Base-by-base conservation (phyloP, 1,140 invertebrate genomes). In the Spodoptera frugiperda region DNA sequence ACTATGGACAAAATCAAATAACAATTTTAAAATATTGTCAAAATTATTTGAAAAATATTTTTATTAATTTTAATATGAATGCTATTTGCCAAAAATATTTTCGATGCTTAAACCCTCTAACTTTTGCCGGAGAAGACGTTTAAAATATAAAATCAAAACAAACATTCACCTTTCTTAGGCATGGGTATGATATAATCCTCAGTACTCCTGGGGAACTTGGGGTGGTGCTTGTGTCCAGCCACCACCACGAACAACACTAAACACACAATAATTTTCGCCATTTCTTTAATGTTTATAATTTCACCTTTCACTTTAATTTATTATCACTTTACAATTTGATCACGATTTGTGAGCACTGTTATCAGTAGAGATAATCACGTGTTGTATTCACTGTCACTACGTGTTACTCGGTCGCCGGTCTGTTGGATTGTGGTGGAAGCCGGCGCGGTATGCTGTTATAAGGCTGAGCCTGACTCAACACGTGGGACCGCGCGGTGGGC, bases 391-490 rank as follows among this genome's bases (percentile, higher is more conserved):
- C 68, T 79, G 75, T 73, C 74, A 73, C 46, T 71, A 74, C 89
- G 91, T 93, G 89, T 87, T 83, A 57, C 87, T 84, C 77, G 80
- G 84, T 80, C 68, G 85, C 49, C 87, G 86, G 73, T 85, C 84
- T 82, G 85, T 79, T 87, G 71, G 81, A 78, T 83, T 88, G 67
- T 93, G 91, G 73, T 85, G 78, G 84, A 72, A 68, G 54, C 63
- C 67, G 84, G 80, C 72, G 48, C 80, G 80, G 81, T 84, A 86
- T 81, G 82, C 82, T 87, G 87, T 90, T 91, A 91, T 92, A 92
- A 91, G 89, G 88, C 87, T 9, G 33, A 25, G 85, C 86, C 86
- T 91, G 89, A 92, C 71, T 92, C 88, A 90, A 83, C 81, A 61
- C 57, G 78, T 78, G 85, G 77, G 79, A 70, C 57, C 48, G 63